Conservation (phyloP, 1,140 invertebrate genomes). For the Gryllus bimaculatus region DNA sequence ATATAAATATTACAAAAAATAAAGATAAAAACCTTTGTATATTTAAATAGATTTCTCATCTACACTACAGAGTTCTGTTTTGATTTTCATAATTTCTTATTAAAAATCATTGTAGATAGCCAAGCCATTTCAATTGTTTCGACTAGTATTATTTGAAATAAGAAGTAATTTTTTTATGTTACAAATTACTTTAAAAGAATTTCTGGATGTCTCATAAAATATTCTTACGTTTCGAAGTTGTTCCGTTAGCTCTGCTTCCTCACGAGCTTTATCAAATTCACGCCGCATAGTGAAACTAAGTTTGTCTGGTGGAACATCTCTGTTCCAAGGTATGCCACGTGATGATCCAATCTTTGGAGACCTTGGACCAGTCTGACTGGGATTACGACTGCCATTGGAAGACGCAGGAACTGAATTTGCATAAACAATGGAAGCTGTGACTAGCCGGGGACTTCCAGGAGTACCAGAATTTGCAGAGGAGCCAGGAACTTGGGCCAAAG, state of each 20-base stretch:
- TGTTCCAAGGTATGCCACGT: conserved; percentile 51
- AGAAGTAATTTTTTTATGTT: too few relatives aligned
- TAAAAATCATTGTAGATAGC: too few relatives aligned
- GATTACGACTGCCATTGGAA: conserved; percentile 7
- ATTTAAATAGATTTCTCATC: too few relatives aligned
- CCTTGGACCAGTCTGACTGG: neutral
- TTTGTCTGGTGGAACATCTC: conserved; percentile 58
- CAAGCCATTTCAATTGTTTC: too few relatives aligned
- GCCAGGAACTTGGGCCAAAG: conserved; percentile 11
- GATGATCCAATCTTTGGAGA: conserved; percentile 16
- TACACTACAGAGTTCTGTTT: too few relatives aligned
- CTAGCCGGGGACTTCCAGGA: conserved; percentile 33
- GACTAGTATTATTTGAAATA: too few relatives aligned
- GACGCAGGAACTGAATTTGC: conserved; percentile 28
- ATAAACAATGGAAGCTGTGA: conserved; percentile 46
- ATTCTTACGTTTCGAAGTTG: conserved; percentile 68
- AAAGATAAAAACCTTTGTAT: too few relatives aligned
- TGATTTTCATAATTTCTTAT: too few relatives aligned
- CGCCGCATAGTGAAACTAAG: conserved; percentile 85
- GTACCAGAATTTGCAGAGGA: neutral
- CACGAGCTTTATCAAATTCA: conserved; percentile 80
- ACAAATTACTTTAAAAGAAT: too few relatives aligned
- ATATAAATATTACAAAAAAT: too few relatives aligned
- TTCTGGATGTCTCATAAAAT: too few relatives aligned
- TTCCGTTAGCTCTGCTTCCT: conserved; percentile 77